phyloP scores from a whole-genome alignment of 2,888 invertebrate genomes.

The Steinernema carpocapsae region DNA sequence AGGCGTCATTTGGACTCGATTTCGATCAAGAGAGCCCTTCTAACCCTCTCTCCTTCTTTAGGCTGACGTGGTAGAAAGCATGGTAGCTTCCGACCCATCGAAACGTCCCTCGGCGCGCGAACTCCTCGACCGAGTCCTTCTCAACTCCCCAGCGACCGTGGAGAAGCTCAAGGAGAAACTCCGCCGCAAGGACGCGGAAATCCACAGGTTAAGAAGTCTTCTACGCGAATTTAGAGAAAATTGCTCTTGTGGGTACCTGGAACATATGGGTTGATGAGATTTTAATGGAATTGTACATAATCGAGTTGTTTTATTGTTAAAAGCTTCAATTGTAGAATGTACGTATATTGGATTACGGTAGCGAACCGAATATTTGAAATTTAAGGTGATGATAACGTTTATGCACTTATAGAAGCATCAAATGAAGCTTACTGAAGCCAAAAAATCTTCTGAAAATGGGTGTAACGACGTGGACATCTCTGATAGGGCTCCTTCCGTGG shows the following conservation, averaged over 20 bases:
- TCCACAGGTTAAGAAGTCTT: not conserved
- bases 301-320: too few species aligned
- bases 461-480: slow-evolving; percentile 77
- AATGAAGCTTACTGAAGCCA: too few species aligned
- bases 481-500: slow-evolving; percentile 74
- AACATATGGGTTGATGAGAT: not conserved
- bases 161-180: not conserved
- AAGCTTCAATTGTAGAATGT: too few species aligned
- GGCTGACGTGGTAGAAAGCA: not conserved
- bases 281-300: too few species aligned
- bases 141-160: not conserved
- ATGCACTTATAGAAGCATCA: too few species aligned
- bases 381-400: too few species aligned
- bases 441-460: too few species aligned
- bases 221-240: not conserved
- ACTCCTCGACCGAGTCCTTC: not conserved
- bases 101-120: not conserved
- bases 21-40: too few species aligned
- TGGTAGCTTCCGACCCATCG: not conserved
- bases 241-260: not conserved
- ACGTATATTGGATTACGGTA: too few species aligned
- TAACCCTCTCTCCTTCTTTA: not conserved
- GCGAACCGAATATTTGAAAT: too few species aligned
- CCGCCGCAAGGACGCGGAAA: not conserved
- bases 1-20: too few species aligned